Conservation (phyloP, 2,888 invertebrate genomes). For the Pogonocherus hispidulus region DNA sequence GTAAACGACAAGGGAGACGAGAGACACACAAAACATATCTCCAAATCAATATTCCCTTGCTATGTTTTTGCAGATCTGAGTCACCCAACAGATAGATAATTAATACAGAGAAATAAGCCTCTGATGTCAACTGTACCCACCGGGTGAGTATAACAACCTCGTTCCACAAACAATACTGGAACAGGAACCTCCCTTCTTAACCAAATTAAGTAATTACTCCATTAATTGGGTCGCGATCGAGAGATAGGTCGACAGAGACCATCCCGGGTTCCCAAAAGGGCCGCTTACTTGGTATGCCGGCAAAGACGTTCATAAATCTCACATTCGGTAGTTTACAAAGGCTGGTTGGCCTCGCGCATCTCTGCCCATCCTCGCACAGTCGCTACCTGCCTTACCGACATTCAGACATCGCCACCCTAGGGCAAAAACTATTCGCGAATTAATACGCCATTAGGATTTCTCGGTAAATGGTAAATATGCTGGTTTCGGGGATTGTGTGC, state of each 20-base stretch:
- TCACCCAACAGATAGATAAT: background rate
- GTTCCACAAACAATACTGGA: slow-evolving; percentile 31
- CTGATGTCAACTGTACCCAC: background rate
- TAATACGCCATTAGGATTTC: slow-evolving; percentile 50
- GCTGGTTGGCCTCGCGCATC: slow-evolving; percentile 56
- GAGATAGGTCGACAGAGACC: slow-evolving; percentile 29
- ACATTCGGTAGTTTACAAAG: slow-evolving; percentile 58
- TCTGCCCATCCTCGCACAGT: slow-evolving; percentile 34
- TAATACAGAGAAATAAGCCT: background rate
- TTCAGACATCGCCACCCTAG: slow-evolving; percentile 38
- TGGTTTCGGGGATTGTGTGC: slow-evolving; percentile 9
- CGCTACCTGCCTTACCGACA: slow-evolving; percentile 47
- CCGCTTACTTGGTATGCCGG: slow-evolving; percentile 53
- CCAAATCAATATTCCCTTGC: background rate
- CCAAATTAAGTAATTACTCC: slow-evolving; percentile 50
- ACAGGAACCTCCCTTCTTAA: slow-evolving; percentile 43
- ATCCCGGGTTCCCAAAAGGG: slow-evolving; percentile 46
- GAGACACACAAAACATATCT: background rate
- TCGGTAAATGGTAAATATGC: slow-evolving; percentile 28
- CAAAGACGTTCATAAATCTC: slow-evolving; percentile 56
- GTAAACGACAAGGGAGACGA: too few relatives aligned
- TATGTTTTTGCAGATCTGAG: background rate
- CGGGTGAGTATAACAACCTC: slow-evolving; percentile 7
- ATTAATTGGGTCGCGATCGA: slow-evolving; percentile 51
- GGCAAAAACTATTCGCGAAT: slow-evolving; percentile 48